Conservation (phyloP, 2,888 invertebrate species). For the Eupithecia abbreviata region DNA sequence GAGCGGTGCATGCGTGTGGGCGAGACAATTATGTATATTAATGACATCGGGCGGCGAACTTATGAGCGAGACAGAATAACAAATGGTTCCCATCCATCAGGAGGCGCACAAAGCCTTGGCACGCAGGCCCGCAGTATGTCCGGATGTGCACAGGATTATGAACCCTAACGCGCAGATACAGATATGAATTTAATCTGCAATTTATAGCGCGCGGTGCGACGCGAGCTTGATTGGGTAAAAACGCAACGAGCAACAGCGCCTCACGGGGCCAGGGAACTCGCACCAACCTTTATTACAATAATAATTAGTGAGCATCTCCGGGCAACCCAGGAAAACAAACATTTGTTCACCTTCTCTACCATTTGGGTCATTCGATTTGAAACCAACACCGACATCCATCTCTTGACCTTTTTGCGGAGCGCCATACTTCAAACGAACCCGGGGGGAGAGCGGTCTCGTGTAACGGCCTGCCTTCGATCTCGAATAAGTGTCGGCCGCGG, state of each 20-base stretch:
- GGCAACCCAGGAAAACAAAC: no score
- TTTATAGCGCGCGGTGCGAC: neutral
- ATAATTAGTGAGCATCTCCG: no score
- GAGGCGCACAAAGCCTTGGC: conserved; percentile 52
- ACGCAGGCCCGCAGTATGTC: conserved; percentile 29
- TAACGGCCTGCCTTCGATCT: no score
- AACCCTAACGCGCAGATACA: conserved; percentile 30
- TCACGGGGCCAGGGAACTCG: no score
- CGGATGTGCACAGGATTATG: conserved; percentile 31
- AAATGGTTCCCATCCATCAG: conserved; percentile 59
- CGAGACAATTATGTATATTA: conserved; percentile 45
- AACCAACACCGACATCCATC: no score
- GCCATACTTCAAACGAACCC: no score
- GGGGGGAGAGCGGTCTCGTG: no score
- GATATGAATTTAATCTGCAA: conserved; percentile 14
- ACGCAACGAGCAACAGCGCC: conserved; percentile 6
- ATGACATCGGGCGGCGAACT: conserved; percentile 51
- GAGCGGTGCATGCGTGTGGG: neutral
- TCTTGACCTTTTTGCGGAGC: no score
- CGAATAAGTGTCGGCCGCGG: no score
- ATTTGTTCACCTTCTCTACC: no score
- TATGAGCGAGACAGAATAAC: conserved; percentile 55
- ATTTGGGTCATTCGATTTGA: no score
- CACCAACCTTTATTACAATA: no score
- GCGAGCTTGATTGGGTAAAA: conserved; percentile 16